A percentile compares a stretch with the other conserved stretches of the same genome.
Conservation (phyloP, 2,797 vertebrate species). For the Sebastes iracundus region DNA sequence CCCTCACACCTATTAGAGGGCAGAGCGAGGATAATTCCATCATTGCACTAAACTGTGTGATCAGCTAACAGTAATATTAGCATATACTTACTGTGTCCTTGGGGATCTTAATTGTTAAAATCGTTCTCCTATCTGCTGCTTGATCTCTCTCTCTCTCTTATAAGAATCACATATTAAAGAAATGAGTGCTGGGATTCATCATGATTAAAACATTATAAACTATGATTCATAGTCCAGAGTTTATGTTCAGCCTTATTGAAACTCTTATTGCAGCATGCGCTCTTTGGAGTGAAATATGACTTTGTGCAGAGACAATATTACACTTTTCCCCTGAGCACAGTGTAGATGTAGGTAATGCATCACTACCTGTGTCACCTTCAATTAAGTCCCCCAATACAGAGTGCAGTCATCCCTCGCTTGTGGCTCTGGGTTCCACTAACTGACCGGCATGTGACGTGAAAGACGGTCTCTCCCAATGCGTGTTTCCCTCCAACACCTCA, state of each 20-base stretch:
- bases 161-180: not conserved
- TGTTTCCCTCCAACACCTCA: slow-evolving; percentile 45
- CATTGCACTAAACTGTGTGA: slow-evolving; percentile 46
- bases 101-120: slow-evolving; percentile 2
- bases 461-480: not conserved
- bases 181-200: not conserved
- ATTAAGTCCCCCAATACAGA: slow-evolving; percentile 10
- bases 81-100: slow-evolving; percentile 10
- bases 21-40: slow-evolving; percentile 50
- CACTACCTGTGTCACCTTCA: slow-evolving; percentile 38
- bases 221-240: not conserved
- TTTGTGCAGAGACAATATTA: slow-evolving; percentile 24
- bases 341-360: slow-evolving; percentile 18
- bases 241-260: not conserved
- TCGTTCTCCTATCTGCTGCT: not conserved
- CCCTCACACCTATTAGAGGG: slow-evolving; percentile 38
- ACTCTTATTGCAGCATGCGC: not conserved
- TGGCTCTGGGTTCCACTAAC: not conserved
- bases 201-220: slow-evolving; percentile 23
- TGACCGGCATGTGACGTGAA: not conserved
- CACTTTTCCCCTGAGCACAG: slow-evolving; percentile 6
- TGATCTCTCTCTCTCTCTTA: not conserved
- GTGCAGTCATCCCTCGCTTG: not conserved
- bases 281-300: slow-evolving; percentile 21
- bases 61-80: slow-evolving; percentile 46